Evolutionary conservation across 2,113 vertebrate genomes (phyloP).

Genomic region (Daubentonia madagascariensis): DNA sequence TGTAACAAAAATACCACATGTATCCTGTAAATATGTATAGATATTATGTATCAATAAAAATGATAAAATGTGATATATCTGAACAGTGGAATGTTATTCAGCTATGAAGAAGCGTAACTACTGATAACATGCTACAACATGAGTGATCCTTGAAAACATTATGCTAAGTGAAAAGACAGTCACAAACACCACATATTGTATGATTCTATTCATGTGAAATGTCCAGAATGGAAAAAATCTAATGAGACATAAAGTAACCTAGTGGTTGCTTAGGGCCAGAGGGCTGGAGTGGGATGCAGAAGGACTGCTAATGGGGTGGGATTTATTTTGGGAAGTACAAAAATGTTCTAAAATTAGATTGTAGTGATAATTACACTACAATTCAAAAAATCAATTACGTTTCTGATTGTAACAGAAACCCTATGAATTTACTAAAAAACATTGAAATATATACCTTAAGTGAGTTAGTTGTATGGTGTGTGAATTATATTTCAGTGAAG

Average conservation of each 20-base stretch:
- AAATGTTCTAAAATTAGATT: not conserved
- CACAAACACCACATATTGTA: not conserved
- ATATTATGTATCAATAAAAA: not conserved
- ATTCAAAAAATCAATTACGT: no score
- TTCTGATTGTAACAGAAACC: no score
- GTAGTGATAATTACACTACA: not conserved
- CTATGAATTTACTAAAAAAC: not conserved
- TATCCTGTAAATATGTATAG: not conserved
- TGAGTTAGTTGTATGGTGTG: not conserved
- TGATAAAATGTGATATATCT: not conserved
- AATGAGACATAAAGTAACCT: not conserved
- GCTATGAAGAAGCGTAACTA: not conserved
- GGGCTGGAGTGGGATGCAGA: not conserved
- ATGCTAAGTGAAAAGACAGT: not conserved
- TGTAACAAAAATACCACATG: not conserved
- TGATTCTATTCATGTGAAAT: not conserved
- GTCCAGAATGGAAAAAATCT: not conserved
- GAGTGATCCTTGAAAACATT: not conserved
- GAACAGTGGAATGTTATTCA: not conserved
- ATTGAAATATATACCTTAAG: not conserved
- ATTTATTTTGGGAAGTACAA: not conserved
- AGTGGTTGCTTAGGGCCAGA: not conserved
- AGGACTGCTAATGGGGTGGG: not conserved
- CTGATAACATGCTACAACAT: not conserved
- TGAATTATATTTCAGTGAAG: not conserved